phyloP scores from a whole-genome alignment of 2,888 invertebrate species.

The Agriopis marginaria region DNA sequence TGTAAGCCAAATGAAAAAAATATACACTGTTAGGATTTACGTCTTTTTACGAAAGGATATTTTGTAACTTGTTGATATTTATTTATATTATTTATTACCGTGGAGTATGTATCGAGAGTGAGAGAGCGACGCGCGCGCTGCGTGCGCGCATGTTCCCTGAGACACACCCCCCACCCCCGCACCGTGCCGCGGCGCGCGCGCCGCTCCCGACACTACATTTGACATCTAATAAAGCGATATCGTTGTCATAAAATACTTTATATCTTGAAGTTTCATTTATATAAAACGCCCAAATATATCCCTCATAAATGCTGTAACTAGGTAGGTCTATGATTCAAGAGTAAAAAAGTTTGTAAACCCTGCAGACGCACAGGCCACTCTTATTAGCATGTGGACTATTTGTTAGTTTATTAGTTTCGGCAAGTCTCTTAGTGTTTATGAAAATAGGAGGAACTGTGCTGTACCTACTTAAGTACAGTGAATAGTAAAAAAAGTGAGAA shows the following conservation, averaged over 20 bases:
- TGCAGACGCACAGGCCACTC: no score
- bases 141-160: slow-evolving; percentile 63
- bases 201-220: slow-evolving; percentile 64
- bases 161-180: slow-evolving; percentile 80
- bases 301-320: not conserved
- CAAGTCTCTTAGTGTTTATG: no score
- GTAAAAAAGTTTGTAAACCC: no score
- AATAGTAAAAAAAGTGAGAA: no score
- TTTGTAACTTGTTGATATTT: slow-evolving; percentile 86
- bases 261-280: slow-evolving; percentile 51
- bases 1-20: slow-evolving; percentile 74
- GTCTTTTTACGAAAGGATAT: slow-evolving; percentile 85
- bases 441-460: no score
- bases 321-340: not conserved
- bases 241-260: slow-evolving; percentile 87
- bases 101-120: slow-evolving; percentile 78
- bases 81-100: slow-evolving; percentile 85
- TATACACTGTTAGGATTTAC: slow-evolving; percentile 80
- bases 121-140: slow-evolving; percentile 65
- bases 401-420: no score
- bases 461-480: no score
- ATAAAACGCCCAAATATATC: not conserved
- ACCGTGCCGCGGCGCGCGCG: slow-evolving; percentile 68
- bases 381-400: no score
- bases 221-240: slow-evolving; percentile 88